These are phyloP conservation scores for Amiota communis DNA, from an alignment of 2,888 invertebrate species.

Conservation along the genomic window DNA sequence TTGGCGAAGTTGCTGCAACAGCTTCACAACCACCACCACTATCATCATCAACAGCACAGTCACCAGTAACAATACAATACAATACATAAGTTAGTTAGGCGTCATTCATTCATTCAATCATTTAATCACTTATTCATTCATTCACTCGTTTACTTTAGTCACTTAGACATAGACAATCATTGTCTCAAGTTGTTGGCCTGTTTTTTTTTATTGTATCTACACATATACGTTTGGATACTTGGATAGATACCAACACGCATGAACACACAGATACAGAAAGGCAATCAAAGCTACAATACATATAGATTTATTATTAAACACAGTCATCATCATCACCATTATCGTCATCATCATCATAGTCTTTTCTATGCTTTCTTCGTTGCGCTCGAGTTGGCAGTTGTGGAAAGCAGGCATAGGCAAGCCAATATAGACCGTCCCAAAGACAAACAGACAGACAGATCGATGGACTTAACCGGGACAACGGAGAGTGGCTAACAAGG, in stretches of 20 bases:
- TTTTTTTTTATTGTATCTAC: conserved; percentile 8
- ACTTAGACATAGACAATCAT: conserved; percentile 10
- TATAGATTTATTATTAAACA: conserved; percentile 20
- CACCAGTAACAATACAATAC: background rate
- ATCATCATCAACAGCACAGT: background rate
- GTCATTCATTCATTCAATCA: conserved; percentile 19
- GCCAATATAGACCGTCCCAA: conserved; percentile 3
- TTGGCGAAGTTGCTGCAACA: conserved; percentile 64
- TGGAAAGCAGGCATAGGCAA: background rate
- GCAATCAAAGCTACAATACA: background rate
- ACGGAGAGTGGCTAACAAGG: no score
- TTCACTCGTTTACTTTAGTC: conserved; percentile 15
- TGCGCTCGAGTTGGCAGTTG: conserved; percentile 12
- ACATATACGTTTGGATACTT: background rate
- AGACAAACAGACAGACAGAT: conserved; percentile 12
- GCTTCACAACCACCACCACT: conserved; percentile 23
- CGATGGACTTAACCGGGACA: background rate
- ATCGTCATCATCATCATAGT: background rate
- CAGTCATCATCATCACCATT: conserved; percentile 15
- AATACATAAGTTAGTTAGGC: background rate
- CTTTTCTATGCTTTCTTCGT: conserved; percentile 14
- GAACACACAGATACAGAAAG: background rate
- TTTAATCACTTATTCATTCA: conserved; percentile 6
- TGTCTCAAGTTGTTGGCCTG: conserved; percentile 15
- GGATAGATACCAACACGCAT: background rate